Evolutionary conservation across 1,140 invertebrate species (phyloP), one percentile per base, ranked within the genome.

Genomic region (Brachionus koreanus): DNA sequence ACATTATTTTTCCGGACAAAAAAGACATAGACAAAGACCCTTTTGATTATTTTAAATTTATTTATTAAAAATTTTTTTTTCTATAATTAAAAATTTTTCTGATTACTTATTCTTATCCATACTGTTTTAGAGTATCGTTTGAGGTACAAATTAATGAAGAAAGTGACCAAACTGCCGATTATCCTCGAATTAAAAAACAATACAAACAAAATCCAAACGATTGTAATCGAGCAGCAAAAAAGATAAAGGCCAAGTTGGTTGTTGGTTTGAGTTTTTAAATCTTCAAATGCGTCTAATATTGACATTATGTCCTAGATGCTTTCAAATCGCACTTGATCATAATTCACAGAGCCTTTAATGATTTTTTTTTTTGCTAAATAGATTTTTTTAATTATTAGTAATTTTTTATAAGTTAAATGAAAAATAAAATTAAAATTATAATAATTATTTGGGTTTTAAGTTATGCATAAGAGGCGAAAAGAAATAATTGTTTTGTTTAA

Each of bases 1-100:
- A 98, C 97, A 99, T 99, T 49, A 98, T 93, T 90, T 98, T 98
- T 2, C 97, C 97, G 84, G 95, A 95, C 83, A 98, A 90, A 33
- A 95, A 94, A 89, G 96, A 96, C 43, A 97, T 89, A 2, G 95
- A 95, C 85, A 98, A 92, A 13, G 97, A 98, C 83, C 96, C 95
- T 86, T 86, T 75, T 19, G 57, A 83, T 0, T 87, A 85, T 63
- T n/a, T 65, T 29, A n/a, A 46, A 19, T n/a, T 23, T 42, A 52
- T 16, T 57, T n/a, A n/a, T n/a, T 13, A 16, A 63, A 75, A 4
- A 33, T 37, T 37, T n/a, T n/a, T n/a, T n/a, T n/a, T 65, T 37
- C n/a, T 46, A 46, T 46, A 76, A 63, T 83, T 49, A 29, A 86
- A 65, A 25, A 85, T 16, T 3, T 81, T 42, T 10, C 83, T 85